A percentile compares a stretch with the other conserved stretches of the same genome.
phyloP scores from a whole-genome alignment of 2,797 vertebrate species.

The Neomorphus geoffroyi region DNA sequence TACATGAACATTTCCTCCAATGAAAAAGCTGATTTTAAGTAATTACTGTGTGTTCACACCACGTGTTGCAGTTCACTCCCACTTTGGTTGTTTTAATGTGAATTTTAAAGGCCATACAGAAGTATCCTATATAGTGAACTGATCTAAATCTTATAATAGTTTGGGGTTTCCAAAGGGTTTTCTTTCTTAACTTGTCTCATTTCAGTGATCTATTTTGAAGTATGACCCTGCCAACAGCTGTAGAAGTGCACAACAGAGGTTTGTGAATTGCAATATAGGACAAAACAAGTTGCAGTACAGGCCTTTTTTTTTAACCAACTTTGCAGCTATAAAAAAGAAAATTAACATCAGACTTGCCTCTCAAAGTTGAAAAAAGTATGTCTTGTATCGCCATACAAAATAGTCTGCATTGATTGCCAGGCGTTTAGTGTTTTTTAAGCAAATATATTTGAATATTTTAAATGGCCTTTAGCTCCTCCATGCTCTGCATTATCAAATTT shows the following conservation, averaged over 20 bases:
- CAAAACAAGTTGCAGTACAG: not conserved
- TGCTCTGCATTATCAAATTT: not conserved
- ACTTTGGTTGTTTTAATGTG: not conserved
- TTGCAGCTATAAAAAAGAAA: not conserved
- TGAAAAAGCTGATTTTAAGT: not conserved
- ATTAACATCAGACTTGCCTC: not conserved
- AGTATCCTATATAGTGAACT: not conserved
- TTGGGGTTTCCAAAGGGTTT: not conserved
- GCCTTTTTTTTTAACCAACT: not conserved
- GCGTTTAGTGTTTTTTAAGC: not conserved
- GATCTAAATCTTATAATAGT: not conserved
- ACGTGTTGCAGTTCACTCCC: not conserved
- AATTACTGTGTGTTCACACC: not conserved
- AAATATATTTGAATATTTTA: not conserved
- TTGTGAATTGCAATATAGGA: not conserved
- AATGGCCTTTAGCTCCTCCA: not conserved
- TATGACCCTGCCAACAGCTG: not conserved
- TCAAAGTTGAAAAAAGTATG: not conserved
- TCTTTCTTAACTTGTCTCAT: not conserved
- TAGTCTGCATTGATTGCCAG: not conserved
- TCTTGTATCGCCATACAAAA: slow-evolving; percentile 1
- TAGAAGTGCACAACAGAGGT: not conserved
- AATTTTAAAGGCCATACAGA: not conserved
- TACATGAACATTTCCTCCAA: not conserved
- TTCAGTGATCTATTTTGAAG: not conserved